phyloP scores from a whole-genome alignment of 2,888 invertebrate species.

The Sialis lutaria region DNA sequence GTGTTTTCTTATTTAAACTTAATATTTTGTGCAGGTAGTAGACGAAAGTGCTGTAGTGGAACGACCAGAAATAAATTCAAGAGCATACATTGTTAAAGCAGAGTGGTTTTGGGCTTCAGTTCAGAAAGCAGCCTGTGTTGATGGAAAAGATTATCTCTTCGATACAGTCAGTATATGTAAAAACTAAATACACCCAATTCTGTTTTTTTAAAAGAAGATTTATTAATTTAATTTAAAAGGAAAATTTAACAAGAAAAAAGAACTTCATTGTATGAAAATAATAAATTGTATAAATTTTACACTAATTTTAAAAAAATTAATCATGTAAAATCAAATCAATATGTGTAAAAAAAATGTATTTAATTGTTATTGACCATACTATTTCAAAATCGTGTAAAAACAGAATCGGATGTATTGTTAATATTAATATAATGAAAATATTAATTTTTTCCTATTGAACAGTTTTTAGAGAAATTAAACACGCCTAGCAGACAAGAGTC shows the following conservation, averaged over 20 bases:
- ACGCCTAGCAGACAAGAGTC: slow-evolving; percentile 38
- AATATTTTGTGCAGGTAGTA: slow-evolving; percentile 45
- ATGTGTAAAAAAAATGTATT: too few relatives aligned
- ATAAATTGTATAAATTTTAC: too few relatives aligned
- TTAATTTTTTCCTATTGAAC: slow-evolving; percentile 2
- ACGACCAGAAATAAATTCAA: slow-evolving; percentile 36
- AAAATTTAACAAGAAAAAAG: too few relatives aligned
- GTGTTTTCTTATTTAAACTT: slow-evolving; percentile 11
- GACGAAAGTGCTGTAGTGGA: slow-evolving; percentile 65
- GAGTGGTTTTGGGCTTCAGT: slow-evolving; percentile 99
- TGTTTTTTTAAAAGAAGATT: neutral
- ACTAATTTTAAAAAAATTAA: too few relatives aligned
- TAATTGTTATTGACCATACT: too few relatives aligned
- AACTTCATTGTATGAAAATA: too few relatives aligned
- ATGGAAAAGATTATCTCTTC: slow-evolving; percentile 77
- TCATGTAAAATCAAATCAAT: too few relatives aligned
- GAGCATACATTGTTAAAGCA: slow-evolving; percentile 66
- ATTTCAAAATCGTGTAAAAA: too few relatives aligned
- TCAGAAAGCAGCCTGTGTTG: slow-evolving; percentile 85
- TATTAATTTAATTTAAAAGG: slow-evolving; percentile 1
- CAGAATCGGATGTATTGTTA: too few relatives aligned
- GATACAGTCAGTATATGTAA: slow-evolving; percentile 51
- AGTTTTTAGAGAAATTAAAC: slow-evolving; percentile 31
- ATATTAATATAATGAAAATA: neutral
- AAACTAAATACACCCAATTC: neutral